Evolutionary conservation across 2,113 vertebrate species (phyloP), one percentile per base, ranked within the genome.

Genomic region (Loxodonta africana): DNA sequence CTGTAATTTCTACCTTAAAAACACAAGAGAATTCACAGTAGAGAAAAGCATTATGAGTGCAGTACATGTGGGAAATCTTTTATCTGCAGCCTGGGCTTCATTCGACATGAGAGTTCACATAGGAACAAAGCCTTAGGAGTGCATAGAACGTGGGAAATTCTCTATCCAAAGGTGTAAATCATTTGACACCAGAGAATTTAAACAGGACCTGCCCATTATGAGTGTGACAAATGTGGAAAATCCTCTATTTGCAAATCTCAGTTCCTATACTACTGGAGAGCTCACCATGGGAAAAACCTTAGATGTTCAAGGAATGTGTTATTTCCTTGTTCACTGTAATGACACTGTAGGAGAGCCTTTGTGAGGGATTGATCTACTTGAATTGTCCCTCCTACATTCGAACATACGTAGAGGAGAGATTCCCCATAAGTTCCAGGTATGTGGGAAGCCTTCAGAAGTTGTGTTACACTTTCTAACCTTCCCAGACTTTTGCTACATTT

Each of bases 41-140:
- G 48, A 48, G 48, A 48, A 67, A 76, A 48, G 6, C 81, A 93
- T 81, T 91, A 33, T 33, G 48, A 85, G 4, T 92, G 57, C 17
- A 46, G 48, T 4, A 57, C 90, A n/a, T 95, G 74, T 67, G 86
- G 90, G 41, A 95, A 95, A 33, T 84, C 63, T 6, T 88, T 96
- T 63, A 96, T 85, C 46, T 48, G 88, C 28, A 96, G 65, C 25
- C 95, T 73, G 60, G 76, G 23, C 1, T 37, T 93, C 5, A n/a
- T 90, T 76, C 76, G 69, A 10, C 57, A 86, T 53, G 12, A 71
- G 89, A 28, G 65, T 92, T 48, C 84, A 92, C 25, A 85, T 90
- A 30, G 87, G 80, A 65, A 65, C 84, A 73, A 89, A 46, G 18
- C 93, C 90, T 57, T 97, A 93, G 33, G 48, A 83, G 1, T 96